Conservation (phyloP, 2,113 vertebrate species). For the Forbesichthys agassizii region DNA sequence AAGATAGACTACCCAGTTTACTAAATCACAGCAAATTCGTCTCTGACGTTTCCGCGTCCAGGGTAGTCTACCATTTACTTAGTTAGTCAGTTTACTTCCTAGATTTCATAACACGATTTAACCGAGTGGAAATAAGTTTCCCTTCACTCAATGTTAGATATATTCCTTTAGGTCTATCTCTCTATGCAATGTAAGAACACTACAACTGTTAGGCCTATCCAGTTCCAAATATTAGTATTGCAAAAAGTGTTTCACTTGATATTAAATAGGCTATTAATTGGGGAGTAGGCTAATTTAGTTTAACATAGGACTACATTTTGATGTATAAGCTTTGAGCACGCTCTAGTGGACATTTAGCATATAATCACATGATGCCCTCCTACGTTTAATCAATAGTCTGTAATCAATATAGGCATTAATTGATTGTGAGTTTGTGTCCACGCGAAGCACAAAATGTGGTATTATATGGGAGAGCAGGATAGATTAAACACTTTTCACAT, state of each 20-base stretch:
- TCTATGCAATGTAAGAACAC: background rate
- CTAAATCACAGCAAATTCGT: background rate
- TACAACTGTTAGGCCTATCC: too few species aligned
- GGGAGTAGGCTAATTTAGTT: constrained; percentile 13
- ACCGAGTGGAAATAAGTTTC: constrained; percentile 14
- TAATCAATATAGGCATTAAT: too few species aligned
- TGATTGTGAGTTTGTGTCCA: too few species aligned
- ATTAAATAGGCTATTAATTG: background rate
- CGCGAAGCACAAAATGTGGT: too few species aligned
- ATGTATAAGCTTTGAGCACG: background rate
- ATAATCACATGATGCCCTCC: background rate
- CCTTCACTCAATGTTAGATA: background rate
- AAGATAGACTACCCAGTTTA: background rate
- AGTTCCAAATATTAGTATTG: background rate
- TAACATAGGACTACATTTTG: background rate
- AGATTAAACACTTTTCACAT: too few species aligned
- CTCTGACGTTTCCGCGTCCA: constrained; percentile 25
- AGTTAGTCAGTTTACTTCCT: constrained; percentile 59
- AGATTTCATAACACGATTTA: constrained; percentile 36
- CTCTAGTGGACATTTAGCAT: background rate
- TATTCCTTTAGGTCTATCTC: background rate
- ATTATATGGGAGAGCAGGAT: too few species aligned
- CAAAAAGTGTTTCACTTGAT: background rate
- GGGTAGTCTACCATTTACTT: too few species aligned
- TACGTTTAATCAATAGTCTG: too few species aligned